Conservation (phyloP, 2,888 invertebrate species). For the Limnephilus auricula region DNA sequence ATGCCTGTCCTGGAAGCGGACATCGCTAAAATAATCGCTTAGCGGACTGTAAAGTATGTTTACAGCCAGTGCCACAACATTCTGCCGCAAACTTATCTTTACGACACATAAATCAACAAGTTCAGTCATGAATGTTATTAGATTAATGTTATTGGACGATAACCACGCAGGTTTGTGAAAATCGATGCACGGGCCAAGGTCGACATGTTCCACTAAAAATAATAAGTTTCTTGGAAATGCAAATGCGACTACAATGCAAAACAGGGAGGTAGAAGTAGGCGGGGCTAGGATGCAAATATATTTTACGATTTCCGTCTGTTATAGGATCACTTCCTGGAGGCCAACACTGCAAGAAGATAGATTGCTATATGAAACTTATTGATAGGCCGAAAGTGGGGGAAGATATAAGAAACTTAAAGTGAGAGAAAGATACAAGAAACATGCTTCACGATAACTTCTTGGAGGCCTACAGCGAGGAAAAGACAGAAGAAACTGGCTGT, state of each 20-base stretch:
- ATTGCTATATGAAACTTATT: not conserved
- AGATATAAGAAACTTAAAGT: no score
- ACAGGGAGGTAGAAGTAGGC: not conserved
- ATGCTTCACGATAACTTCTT: no score
- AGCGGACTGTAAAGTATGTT: not conserved
- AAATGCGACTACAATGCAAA: not conserved
- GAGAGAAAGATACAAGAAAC: no score
- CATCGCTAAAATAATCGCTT: not conserved
- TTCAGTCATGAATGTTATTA: not conserved
- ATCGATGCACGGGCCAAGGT: not conserved
- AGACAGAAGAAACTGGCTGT: no score
- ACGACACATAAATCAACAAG: not conserved
- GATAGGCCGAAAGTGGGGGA: not conserved
- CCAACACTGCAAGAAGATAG: not conserved
- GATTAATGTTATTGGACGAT: not conserved
- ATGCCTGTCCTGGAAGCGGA: not conserved
- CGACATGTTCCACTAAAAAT: not conserved
- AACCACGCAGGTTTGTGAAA: not conserved
- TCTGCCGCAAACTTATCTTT: conserved; percentile 25
- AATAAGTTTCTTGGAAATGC: not conserved
- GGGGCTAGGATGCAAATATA: not conserved
- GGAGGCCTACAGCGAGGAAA: no score
- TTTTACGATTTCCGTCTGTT: not conserved
- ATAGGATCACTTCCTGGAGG: not conserved
- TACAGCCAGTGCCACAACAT: not conserved